phyloP scores from a whole-genome alignment of 2,888 invertebrate species.

The Branchellion lobata region DNA sequence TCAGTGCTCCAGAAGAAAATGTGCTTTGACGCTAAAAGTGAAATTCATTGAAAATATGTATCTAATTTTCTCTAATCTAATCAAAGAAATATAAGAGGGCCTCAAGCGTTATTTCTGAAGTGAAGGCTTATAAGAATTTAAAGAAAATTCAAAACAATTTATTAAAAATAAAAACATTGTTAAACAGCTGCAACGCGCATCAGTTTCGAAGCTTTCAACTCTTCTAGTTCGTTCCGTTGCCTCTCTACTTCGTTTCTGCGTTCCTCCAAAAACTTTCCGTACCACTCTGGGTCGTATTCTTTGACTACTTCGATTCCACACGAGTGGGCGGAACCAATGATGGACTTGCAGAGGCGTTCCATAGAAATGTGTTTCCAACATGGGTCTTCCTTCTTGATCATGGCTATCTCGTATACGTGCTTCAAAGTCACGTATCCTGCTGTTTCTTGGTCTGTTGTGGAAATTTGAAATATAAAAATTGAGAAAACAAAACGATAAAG shows the following conservation, averaged over 20 bases:
- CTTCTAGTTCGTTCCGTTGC: constrained; percentile 75
- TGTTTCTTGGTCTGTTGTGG: constrained; percentile 70
- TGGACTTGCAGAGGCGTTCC: constrained; percentile 71
- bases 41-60: no score
- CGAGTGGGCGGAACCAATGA: constrained; percentile 76
- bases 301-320: constrained; percentile 81
- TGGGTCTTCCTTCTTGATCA: constrained; percentile 87
- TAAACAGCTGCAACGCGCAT: constrained; percentile 67
- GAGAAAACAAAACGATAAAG: background rate
- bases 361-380: constrained; percentile 56
- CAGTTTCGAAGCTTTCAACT: constrained; percentile 85
- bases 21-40: no score
- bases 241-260: constrained; percentile 72
- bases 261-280: constrained; percentile 75
- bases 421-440: constrained; percentile 87
- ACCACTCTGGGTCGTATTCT: constrained; percentile 72
- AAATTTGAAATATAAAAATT: background rate
- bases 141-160: background rate
- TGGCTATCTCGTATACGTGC: constrained; percentile 95
- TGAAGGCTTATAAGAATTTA: no score
- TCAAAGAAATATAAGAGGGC: no score
- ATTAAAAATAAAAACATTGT: background rate
- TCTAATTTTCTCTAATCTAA: no score
- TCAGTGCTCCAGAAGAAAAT: no score
- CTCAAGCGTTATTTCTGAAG: no score